phyloP scores from a whole-genome alignment of 2,797 vertebrate genomes.

The Pitangus sulphuratus region DNA sequence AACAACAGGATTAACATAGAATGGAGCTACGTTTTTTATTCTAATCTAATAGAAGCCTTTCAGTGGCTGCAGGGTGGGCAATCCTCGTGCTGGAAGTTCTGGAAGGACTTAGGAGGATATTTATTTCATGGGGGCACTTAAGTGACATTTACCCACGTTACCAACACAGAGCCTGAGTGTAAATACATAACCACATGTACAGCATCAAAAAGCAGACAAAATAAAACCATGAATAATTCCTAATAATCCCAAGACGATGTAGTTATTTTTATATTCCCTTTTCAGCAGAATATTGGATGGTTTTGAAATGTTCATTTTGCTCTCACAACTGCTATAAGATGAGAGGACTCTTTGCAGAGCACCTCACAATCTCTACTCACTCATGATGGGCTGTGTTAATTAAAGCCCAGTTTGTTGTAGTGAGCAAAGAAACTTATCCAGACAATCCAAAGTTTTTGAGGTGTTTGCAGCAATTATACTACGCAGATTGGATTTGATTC shows the following conservation, averaged over 20 bases:
- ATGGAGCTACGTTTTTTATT: neutral
- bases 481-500: neutral
- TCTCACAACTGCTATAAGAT: neutral
- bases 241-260: neutral
- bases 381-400: neutral
- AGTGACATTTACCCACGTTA: neutral
- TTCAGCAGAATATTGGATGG: neutral
- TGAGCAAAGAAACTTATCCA: neutral
- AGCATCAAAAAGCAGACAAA: neutral
- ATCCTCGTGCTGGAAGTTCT: neutral
- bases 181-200: neutral
- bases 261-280: neutral
- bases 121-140: neutral
- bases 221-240: neutral
- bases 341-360: neutral
- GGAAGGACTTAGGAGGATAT: neutral
- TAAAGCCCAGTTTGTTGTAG: neutral
- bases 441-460: neutral
- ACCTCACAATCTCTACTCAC: neutral
- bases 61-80: neutral
- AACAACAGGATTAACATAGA: neutral
- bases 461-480: neutral
- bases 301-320: neutral
- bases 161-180: fast-evolving
- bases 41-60: neutral